A percentile compares a stretch with the other conserved stretches of the same genome.
Evolutionary conservation across 2,113 vertebrate species (phyloP).

Genomic region (Peromyscus maniculatus): DNA sequence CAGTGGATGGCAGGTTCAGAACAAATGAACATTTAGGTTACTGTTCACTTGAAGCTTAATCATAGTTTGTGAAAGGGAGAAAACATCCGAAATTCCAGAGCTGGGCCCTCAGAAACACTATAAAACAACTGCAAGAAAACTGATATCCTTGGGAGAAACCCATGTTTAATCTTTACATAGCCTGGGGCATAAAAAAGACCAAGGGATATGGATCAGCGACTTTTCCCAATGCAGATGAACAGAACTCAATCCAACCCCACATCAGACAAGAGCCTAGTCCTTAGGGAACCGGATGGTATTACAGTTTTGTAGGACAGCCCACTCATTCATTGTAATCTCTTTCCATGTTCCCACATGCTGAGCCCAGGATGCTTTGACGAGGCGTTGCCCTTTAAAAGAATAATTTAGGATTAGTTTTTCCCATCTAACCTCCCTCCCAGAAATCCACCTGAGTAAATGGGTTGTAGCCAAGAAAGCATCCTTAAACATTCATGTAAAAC

Average conservation of each 20-base stretch:
- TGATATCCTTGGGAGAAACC: neutral
- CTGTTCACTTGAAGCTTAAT: slow-evolving; percentile 32
- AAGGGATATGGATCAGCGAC: neutral
- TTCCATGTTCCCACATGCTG: slow-evolving; percentile 24
- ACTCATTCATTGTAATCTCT: neutral
- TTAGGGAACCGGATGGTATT: neutral
- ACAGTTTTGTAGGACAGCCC: neutral
- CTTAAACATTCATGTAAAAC: slow-evolving; percentile 14
- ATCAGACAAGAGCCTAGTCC: neutral
- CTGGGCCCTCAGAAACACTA: slow-evolving; percentile 29
- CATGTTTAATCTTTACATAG: neutral
- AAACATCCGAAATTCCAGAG: slow-evolving; percentile 20
- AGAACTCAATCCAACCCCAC: neutral
- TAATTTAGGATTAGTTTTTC: slow-evolving; percentile 57
- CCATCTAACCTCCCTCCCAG: neutral
- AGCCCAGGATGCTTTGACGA: slow-evolving; percentile 13
- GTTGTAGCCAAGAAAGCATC: neutral
- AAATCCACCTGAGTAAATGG: slow-evolving; percentile 24
- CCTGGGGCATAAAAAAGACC: neutral
- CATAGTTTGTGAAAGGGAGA: neutral
- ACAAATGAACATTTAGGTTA: slow-evolving; percentile 22
- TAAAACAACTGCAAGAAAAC: neutral
- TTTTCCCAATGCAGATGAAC: neutral
- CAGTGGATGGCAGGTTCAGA: neutral
- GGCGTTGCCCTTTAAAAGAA: slow-evolving; percentile 40